Evolutionary conservation across 2,797 vertebrate species (phyloP).

Genomic region (Dicrostonyx torquatus): DNA sequence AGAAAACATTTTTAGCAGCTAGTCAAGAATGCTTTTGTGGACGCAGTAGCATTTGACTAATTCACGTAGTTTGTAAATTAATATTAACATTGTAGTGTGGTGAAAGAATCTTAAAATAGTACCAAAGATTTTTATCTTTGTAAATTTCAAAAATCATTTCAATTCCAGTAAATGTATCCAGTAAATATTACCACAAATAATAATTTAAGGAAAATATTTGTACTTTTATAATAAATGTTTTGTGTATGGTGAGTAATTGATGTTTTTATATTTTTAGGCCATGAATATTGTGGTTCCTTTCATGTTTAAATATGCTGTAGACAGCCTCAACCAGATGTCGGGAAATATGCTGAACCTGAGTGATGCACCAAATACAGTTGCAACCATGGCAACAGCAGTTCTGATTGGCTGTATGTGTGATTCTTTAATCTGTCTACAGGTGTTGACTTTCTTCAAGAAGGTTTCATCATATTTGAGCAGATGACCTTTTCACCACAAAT

Average conservation of each 20-base stretch:
- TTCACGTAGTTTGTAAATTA: conserved; percentile 47
- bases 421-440: conserved; percentile 86
- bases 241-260: conserved; percentile 71
- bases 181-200: conserved; percentile 38
- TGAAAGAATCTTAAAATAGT: conserved; percentile 48
- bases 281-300: conserved; percentile 98
- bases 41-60: background rate
- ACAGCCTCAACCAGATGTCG: conserved; percentile 97
- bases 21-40: conserved; percentile 29
- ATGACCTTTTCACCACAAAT: conserved; percentile 83
- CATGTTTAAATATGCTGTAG: conserved; percentile 99
- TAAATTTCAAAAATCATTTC: conserved; percentile 38
- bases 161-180: conserved; percentile 23
- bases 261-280: conserved; percentile 88
- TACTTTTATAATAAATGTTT: conserved; percentile 60
- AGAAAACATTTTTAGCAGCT: conserved; percentile 42
- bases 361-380: conserved; percentile 95
- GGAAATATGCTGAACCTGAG: conserved; percentile 96
- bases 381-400: conserved; percentile 96
- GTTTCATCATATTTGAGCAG: conserved; percentile 84
- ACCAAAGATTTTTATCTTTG: conserved; percentile 53
- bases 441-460: conserved; percentile 83
- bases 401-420: conserved; percentile 97
- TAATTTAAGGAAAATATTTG: conserved; percentile 55
- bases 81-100: conserved; percentile 56